Conservation (phyloP, 2,797 vertebrate species). For the Pelobates cultripes region DNA sequence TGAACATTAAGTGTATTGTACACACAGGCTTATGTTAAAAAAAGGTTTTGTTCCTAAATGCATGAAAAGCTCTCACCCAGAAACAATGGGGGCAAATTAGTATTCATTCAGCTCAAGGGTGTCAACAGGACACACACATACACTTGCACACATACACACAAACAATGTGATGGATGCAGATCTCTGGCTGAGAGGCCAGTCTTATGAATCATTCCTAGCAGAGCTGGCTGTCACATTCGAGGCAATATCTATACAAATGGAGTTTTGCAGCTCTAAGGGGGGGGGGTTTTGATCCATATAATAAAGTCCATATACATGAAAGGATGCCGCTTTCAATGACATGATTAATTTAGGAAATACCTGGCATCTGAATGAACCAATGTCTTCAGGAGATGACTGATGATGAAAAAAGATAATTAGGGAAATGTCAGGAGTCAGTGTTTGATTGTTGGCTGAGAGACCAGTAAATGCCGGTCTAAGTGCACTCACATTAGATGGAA, state of each 20-base stretch:
- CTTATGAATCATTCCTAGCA: slow-evolving; percentile 72
- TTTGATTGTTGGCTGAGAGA: slow-evolving; percentile 70
- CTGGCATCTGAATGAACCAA: slow-evolving; percentile 78
- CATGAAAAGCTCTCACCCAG: slow-evolving; percentile 83
- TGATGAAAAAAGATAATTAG: slow-evolving; percentile 81
- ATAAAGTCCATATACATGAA: slow-evolving; percentile 79
- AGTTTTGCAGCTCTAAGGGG: slow-evolving; percentile 69
- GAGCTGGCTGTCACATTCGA: slow-evolving; percentile 74
- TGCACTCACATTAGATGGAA: slow-evolving; percentile 64
- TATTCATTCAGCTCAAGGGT: slow-evolving; percentile 75
- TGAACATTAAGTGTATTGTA: slow-evolving; percentile 74
- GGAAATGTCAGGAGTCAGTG: slow-evolving; percentile 71
- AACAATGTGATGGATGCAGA: slow-evolving; percentile 74
- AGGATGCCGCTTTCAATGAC: slow-evolving; percentile 76
- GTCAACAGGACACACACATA: slow-evolving; percentile 54
- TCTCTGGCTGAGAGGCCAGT: slow-evolving; percentile 78
- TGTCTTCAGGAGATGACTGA: slow-evolving; percentile 76
- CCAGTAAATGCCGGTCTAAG: slow-evolving; percentile 65
- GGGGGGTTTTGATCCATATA: slow-evolving; percentile 70
- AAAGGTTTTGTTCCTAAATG: slow-evolving; percentile 80
- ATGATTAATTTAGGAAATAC: slow-evolving; percentile 85
- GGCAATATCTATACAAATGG: slow-evolving; percentile 70
- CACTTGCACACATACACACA: slow-evolving; percentile 45
- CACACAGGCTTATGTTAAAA: slow-evolving; percentile 71
- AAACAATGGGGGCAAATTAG: slow-evolving; percentile 85